phyloP scores from a whole-genome alignment of 2,113 vertebrate species.

The Thamnophis sirtalis region DNA sequence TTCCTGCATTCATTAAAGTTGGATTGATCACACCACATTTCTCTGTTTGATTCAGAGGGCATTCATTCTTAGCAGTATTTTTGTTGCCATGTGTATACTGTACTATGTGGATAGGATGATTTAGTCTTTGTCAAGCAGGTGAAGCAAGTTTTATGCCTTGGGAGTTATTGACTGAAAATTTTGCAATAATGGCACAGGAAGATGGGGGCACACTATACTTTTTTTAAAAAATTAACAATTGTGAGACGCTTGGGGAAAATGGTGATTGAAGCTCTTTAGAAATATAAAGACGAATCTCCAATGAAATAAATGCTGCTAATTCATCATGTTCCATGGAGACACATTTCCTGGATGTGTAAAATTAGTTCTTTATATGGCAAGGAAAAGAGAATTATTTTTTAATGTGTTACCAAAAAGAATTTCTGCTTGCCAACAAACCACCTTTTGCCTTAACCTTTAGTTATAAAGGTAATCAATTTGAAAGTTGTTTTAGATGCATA shows the following conservation, averaged over 20 bases:
- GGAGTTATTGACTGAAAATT: constrained; percentile 36
- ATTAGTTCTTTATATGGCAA: constrained; percentile 49
- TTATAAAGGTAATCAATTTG: constrained; percentile 58
- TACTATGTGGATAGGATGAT: constrained; percentile 55
- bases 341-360: constrained; percentile 10
- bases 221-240: constrained; percentile 35
- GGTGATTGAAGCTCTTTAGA: constrained; percentile 40
- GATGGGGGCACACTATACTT: constrained; percentile 32
- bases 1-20: constrained; percentile 64
- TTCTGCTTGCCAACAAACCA: constrained; percentile 59
- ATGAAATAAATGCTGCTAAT: constrained; percentile 53
- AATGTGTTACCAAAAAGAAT: constrained; percentile 61
- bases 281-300: constrained; percentile 26
- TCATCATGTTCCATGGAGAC: constrained; percentile 42
- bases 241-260: constrained; percentile 45
- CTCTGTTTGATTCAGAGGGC: constrained; percentile 43
- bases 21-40: constrained; percentile 56
- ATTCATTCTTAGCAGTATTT: constrained; percentile 8
- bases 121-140: constrained; percentile 44
- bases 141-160: constrained; percentile 32
- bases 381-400: constrained; percentile 48
- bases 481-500: constrained; percentile 67
- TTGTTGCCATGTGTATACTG: background rate
- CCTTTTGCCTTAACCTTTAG: constrained; percentile 66
- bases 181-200: constrained; percentile 59